Base-by-base conservation (phyloP, 2,888 invertebrate genomes). In the Amphipyra berbera region DNA sequence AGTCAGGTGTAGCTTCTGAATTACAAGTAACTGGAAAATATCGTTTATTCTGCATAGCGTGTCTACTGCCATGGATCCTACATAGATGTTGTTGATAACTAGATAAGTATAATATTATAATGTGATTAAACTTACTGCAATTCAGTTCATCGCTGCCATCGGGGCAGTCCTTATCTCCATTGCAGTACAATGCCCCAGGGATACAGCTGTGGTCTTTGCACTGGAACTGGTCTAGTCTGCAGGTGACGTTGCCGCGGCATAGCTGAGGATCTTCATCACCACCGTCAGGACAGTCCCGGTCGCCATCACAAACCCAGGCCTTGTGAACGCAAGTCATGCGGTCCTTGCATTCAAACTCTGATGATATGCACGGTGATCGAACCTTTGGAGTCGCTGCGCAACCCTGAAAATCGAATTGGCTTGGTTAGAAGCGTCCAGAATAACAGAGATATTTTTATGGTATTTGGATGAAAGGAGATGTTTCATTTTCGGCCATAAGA, bases 71-170 rank as follows among this genome's bases (percentile, higher is more conserved):
- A 5, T 30, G 6, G 27, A 5, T 5, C 2, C 27, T 30, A 30
- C 27, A 30, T 30, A 30, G 27, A 30, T 30, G 27, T 30, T 6
- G 27, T 30, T 30, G 27, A 30, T 5, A 30, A 30, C 27, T 30
- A 30, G 6, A 30, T 30, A 30, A 30, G 30, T 21, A 21, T 30
- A 30, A 30, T 30, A 30, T 30, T 30, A 4, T 30, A 30, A 7
- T 6, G 6, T 7, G 30, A 30, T 30, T 4, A 30, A 30, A 95
- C 96, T 96, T 90, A 96, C 97, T 96, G 94, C 98, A 98, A 81
- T 97, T 96, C 48, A 96, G 91, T 91, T 99, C 99, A 88, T 99
- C 98, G 82, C 97, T 98, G 74, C 96, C 97, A 90, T 99, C 98
- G 0, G 95, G 90, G 83, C 98, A 99, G 80, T 99, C 98, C 21